Evolutionary conservation across 2,888 invertebrate genomes (phyloP).

Genomic region (Baccha elongata): DNA sequence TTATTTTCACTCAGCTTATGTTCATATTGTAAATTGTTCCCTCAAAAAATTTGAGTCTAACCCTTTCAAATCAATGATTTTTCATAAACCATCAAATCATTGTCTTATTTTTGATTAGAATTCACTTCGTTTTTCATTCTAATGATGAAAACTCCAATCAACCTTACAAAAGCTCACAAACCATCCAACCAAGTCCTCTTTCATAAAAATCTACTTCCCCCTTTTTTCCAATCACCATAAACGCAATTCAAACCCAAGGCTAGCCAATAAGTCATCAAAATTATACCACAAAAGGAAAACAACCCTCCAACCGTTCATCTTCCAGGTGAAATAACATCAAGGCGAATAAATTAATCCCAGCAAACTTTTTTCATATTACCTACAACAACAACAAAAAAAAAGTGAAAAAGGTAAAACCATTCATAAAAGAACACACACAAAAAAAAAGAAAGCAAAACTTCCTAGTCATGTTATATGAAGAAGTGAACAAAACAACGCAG

Average conservation of each 20-base stretch:
- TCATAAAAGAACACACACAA: neutral
- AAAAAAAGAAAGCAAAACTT: slow-evolving; percentile 13
- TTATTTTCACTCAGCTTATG: too few species aligned
- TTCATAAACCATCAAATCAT: neutral
- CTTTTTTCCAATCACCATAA: slow-evolving; percentile 29
- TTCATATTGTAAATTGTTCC: neutral
- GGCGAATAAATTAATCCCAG: slow-evolving; percentile 52
- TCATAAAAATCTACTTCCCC: slow-evolving; percentile 26
- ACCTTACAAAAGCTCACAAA: slow-evolving; percentile 15
- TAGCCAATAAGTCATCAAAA: slow-evolving; percentile 34
- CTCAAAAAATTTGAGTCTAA: neutral
- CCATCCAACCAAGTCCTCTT: neutral
- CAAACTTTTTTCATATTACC: slow-evolving; percentile 18
- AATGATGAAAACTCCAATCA: slow-evolving; percentile 31
- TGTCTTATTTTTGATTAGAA: neutral
- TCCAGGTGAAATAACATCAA: slow-evolving; percentile 61
- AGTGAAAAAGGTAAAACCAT: neutral
- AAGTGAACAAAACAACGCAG: slow-evolving; percentile 26
- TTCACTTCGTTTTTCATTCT: slow-evolving; percentile 19
- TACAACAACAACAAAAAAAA: neutral
- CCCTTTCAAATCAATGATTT: slow-evolving; percentile 11
- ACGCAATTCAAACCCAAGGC: slow-evolving; percentile 20
- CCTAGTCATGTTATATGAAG: slow-evolving; percentile 44
- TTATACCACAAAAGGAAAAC: neutral
- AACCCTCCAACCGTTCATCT: slow-evolving; percentile 26